Evolutionary conservation across 2,797 vertebrate genomes (phyloP).

Genomic region (Xenops minutus): DNA sequence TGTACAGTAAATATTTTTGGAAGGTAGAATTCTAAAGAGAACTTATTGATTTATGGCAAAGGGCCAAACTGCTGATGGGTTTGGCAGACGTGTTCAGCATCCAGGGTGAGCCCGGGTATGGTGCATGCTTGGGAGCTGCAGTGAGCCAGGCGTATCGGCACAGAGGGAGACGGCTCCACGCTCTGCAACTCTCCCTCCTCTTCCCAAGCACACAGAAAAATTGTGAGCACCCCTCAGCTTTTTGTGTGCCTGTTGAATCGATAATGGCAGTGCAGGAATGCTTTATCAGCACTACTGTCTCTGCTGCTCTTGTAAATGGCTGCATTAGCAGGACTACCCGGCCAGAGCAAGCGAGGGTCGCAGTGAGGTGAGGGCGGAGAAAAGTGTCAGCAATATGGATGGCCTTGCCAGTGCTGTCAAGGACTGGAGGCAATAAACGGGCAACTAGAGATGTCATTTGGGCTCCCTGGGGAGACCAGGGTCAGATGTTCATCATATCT

Average conservation of each 20-base stretch:
- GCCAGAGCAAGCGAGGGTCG: neutral
- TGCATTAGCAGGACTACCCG: neutral
- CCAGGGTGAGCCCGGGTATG: conserved; percentile 2
- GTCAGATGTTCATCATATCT: neutral
- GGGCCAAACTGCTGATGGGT: conserved; percentile 70
- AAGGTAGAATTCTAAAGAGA: conserved; percentile 77
- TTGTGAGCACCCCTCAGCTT: neutral
- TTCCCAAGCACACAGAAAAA: neutral
- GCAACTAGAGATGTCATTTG: conserved; percentile 16
- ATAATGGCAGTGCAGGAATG: conserved; percentile 6
- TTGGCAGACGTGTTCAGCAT: conserved; percentile 69
- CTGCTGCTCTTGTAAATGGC: conserved; percentile 25
- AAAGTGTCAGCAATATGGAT: conserved; percentile 33
- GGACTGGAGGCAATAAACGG: conserved; percentile 38
- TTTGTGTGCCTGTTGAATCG: neutral
- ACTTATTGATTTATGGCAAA: conserved; percentile 76
- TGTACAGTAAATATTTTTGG: conserved; percentile 83
- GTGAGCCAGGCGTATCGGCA: rapidly evolving
- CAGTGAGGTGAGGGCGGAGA: neutral
- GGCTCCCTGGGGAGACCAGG: neutral
- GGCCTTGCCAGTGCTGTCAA: conserved; percentile 38
- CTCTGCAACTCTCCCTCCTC: neutral
- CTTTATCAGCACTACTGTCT: conserved; percentile 49
- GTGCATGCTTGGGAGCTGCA: neutral
- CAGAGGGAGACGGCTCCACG: neutral